These are phyloP conservation scores for Sphaerophoria taeniata DNA, from an alignment of 2,888 invertebrate genomes.

Conservation along the genomic window DNA sequence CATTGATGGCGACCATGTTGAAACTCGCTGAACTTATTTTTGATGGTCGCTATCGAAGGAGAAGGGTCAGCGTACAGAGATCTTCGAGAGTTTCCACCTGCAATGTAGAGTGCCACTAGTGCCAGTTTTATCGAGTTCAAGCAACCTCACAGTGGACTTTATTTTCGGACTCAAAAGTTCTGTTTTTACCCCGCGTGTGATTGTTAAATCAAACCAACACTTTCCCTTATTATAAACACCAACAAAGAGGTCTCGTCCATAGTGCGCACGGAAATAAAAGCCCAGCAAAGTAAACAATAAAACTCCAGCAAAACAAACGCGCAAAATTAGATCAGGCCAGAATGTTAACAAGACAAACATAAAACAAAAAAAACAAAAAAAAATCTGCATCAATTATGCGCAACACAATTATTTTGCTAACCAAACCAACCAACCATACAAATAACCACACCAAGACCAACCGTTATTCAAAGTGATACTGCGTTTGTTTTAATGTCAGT, in stretches of 20 bases:
- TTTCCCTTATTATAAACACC: constrained; percentile 4
- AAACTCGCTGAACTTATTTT: no score
- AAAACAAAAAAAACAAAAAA: not conserved
- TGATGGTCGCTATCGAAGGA: no score
- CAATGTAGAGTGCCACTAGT: no score
- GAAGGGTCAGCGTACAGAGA: no score
- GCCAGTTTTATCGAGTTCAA: no score
- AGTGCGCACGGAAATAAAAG: not conserved
- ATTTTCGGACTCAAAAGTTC: no score
- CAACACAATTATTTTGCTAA: constrained; percentile 67
- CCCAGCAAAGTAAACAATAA: constrained; percentile 10
- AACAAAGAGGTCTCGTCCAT: not conserved
- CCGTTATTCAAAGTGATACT: constrained; percentile 30
- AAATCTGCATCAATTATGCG: constrained; percentile 63
- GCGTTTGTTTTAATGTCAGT: not conserved
- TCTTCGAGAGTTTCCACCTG: no score
- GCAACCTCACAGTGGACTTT: no score
- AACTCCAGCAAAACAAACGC: constrained; percentile 6
- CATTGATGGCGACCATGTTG: no score
- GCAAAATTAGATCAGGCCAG: constrained; percentile 48
- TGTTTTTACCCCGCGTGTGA: not conserved
- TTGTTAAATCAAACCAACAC: not conserved
- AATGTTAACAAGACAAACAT: constrained; percentile 4
- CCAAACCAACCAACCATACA: constrained; percentile 27
- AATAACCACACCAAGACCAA: constrained; percentile 3